Percentiles rank a stretch among this genome's conserved stretches.
These are phyloP conservation scores for Platichthys flesus DNA, from an alignment of 2,113 vertebrate genomes.

Conservation along the genomic window DNA sequence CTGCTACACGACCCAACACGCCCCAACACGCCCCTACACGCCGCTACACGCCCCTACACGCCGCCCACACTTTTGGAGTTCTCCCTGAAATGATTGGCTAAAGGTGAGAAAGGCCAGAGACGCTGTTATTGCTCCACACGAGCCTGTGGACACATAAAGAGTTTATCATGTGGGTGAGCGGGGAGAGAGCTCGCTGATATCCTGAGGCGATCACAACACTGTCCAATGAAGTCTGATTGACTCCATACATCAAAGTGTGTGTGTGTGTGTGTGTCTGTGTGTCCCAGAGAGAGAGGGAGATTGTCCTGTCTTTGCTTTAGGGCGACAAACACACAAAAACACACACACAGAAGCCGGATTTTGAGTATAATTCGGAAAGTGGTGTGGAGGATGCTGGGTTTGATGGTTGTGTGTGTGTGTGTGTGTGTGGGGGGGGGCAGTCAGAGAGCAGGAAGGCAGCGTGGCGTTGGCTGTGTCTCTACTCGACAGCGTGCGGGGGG, in stretches of 20 bases:
- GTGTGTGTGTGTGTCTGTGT: constrained; percentile 9
- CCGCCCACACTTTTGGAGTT: background rate
- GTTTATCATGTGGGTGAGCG: constrained; percentile 60
- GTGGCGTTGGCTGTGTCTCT: constrained; percentile 49
- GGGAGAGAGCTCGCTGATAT: constrained; percentile 59
- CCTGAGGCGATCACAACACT: constrained; percentile 52
- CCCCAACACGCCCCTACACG: no score
- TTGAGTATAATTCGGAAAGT: constrained; percentile 57
- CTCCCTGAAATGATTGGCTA: constrained; percentile 32
- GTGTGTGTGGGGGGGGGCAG: background rate
- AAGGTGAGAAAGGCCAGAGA: constrained; percentile 39
- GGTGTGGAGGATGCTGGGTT: constrained; percentile 32
- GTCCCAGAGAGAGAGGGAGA: background rate
- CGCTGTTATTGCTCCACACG: constrained; percentile 60
- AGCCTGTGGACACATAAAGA: constrained; percentile 66
- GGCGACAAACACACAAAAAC: constrained; percentile 14
- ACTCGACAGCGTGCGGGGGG: constrained; percentile 9
- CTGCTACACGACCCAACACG: no score
- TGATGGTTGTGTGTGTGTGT: background rate
- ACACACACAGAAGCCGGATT: constrained; percentile 17
- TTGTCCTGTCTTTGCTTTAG: constrained; percentile 3
- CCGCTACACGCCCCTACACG: no score
- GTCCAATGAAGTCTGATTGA: constrained; percentile 70
- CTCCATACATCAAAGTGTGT: constrained; percentile 70
- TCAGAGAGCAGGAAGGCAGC: constrained; percentile 56